Conservation (phyloP, 2,797 vertebrate genomes). For the Poliocrania exsul region DNA sequence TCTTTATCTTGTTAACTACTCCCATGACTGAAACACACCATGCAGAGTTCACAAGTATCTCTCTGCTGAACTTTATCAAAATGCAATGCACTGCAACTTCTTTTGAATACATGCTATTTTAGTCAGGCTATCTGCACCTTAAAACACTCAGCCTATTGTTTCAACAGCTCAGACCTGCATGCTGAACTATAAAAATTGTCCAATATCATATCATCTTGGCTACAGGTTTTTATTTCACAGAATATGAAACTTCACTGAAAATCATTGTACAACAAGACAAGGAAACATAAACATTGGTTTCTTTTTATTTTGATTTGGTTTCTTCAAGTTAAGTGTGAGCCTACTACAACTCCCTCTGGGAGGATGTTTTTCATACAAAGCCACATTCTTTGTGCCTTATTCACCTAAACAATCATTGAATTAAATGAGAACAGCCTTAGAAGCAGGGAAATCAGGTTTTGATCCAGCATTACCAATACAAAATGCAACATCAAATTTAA, state of each 20-base stretch:
- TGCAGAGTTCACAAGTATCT: neutral
- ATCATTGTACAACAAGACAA: neutral
- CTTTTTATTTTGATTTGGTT: neutral
- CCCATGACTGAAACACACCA: neutral
- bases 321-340: neutral
- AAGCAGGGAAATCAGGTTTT: neutral
- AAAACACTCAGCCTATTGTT: slow-evolving; percentile 68
- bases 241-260: slow-evolving; percentile 30
- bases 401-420: neutral
- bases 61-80: neutral
- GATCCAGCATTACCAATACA: neutral
- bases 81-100: neutral
- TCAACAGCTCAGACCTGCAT: slow-evolving; percentile 8
- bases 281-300: neutral
- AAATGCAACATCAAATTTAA: neutral
- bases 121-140: neutral
- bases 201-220: slow-evolving; percentile 29
- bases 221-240: slow-evolving; percentile 26
- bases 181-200: neutral
- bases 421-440: neutral
- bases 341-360: slow-evolving; percentile 10
- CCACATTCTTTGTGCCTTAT: neutral
- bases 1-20: neutral
- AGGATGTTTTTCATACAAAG: slow-evolving; percentile 13
- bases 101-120: neutral